Evolutionary conservation across 2,888 invertebrate genomes (phyloP).

Genomic region (Patella caerulea): DNA sequence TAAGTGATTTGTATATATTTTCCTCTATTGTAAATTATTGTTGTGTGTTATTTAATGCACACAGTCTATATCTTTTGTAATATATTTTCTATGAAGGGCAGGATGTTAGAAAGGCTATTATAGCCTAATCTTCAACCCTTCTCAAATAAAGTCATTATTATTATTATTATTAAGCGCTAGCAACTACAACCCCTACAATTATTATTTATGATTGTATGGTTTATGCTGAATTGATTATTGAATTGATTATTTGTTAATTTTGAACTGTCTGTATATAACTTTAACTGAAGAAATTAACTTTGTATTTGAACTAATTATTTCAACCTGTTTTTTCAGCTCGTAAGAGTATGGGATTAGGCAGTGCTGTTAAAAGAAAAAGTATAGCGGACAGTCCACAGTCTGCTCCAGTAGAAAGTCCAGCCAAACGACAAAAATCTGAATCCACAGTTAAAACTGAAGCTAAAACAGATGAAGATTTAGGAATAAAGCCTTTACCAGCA

Average conservation of each 20-base stretch:
- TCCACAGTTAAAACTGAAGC: slow-evolving; percentile 10
- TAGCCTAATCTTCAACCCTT: no score
- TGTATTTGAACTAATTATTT: neutral
- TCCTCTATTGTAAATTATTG: no score
- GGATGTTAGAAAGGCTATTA: no score
- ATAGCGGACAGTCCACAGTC: slow-evolving; percentile 33
- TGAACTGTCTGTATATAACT: neutral
- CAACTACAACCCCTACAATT: no score
- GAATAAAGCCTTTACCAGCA: neutral
- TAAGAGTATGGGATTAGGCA: slow-evolving; percentile 48
- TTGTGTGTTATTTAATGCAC: no score
- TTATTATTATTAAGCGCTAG: no score
- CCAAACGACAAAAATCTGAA: slow-evolving; percentile 26
- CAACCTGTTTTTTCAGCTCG: slow-evolving; percentile 38
- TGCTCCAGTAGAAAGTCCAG: slow-evolving; percentile 29
- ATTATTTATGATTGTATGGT: neutral
- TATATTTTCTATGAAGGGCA: no score
- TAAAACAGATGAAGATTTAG: neutral
- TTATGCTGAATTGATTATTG: neutral
- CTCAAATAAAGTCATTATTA: no score
- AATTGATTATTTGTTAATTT: neutral
- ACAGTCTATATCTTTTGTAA: no score
- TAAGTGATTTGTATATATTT: no score
- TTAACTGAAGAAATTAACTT: neutral
- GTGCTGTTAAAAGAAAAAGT: slow-evolving; percentile 45